Evolutionary conservation across 2,113 vertebrate species (phyloP).

Genomic region (Carollia perspicillata): DNA sequence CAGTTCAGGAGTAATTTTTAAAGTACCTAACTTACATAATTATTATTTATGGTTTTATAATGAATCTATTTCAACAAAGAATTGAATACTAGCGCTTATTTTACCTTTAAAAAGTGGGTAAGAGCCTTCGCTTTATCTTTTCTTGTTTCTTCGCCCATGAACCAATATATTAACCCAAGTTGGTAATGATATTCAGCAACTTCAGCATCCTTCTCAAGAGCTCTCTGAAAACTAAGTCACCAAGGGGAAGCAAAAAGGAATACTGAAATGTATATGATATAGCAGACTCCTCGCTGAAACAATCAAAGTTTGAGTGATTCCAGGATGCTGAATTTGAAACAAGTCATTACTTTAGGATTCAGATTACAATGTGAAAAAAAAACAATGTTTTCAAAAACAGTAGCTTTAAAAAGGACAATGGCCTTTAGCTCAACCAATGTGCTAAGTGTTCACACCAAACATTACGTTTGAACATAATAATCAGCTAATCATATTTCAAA

Average conservation of each 20-base stretch:
- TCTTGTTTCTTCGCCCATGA: slow-evolving; percentile 91
- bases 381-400: not conserved
- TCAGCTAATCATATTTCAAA: slow-evolving; percentile 18
- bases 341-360: not conserved
- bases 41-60: not conserved
- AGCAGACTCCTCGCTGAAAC: not conserved
- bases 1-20: not conserved
- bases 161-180: slow-evolving; percentile 92
- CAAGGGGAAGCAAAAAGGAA: not conserved
- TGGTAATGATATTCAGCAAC: slow-evolving; percentile 89
- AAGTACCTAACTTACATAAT: not conserved
- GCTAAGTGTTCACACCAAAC: not conserved
- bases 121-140: slow-evolving; percentile 91
- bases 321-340: not conserved
- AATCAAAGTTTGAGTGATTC: not conserved
- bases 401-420: not conserved
- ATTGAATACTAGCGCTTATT: not conserved
- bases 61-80: not conserved
- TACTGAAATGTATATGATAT: not conserved
- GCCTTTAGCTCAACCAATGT: not conserved
- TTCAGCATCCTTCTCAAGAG: slow-evolving; percentile 84
- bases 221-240: slow-evolving; percentile 87
- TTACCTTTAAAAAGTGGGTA: slow-evolving; percentile 93
- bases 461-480: not conserved
- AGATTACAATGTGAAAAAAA: not conserved